Conservation (phyloP, 2,797 vertebrate species). For the Aeoliscus strigatus region DNA sequence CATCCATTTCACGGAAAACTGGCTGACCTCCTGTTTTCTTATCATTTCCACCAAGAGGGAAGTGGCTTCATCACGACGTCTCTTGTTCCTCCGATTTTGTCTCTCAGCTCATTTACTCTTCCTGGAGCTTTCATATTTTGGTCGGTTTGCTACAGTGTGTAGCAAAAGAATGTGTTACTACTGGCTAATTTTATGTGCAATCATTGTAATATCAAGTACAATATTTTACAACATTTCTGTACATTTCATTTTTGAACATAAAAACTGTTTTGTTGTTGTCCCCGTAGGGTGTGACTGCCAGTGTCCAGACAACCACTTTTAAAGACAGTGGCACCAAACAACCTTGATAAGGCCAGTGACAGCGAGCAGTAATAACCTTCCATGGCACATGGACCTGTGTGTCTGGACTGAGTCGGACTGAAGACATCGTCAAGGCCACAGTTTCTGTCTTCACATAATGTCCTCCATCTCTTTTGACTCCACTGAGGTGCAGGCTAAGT, state of each 20-base stretch:
- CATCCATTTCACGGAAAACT: conserved; percentile 26
- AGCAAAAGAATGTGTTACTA: too few relatives aligned
- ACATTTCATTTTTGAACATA: background rate
- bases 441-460: conserved; percentile 13
- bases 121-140: too few relatives aligned
- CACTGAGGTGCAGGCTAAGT: conserved; percentile 9
- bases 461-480: conserved; percentile 12
- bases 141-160: too few relatives aligned
- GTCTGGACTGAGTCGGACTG: conserved; percentile 1
- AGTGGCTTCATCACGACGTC: conserved; percentile 31
- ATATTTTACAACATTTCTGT: too few relatives aligned
- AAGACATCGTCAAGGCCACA: conserved; percentile 2
- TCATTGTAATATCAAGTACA: too few relatives aligned
- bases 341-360: conserved; percentile 71
- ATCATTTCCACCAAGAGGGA: conserved; percentile 56
- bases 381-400: conserved; percentile 51
- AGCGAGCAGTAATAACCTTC: conserved; percentile 29
- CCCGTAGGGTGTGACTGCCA: conserved; percentile 47
- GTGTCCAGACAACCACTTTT: conserved; percentile 32
- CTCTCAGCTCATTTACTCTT: background rate
- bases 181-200: too few relatives aligned
- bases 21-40: conserved; percentile 44
- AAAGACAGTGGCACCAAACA: conserved; percentile 38
- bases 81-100: conserved; percentile 11
- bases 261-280: conserved; percentile 1